Evolutionary conservation across 2,888 invertebrate species (phyloP), one percentile per base, ranked within the genome.

Genomic region (Heteromyza rotundicornis): DNA sequence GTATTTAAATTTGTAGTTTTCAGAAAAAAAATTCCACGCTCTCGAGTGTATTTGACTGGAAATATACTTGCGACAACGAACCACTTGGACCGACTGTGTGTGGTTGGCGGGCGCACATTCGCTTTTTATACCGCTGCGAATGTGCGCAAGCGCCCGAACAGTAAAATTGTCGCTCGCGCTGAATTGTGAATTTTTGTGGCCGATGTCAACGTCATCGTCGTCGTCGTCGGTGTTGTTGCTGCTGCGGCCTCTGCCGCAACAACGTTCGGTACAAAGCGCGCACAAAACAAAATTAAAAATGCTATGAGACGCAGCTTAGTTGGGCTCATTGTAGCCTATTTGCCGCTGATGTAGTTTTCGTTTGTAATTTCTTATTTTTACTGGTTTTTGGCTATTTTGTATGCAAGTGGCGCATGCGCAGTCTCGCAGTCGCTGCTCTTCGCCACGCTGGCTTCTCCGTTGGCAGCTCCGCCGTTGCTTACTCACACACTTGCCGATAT

Each of bases 61-160:
- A n/a, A 40, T n/a, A 57, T 58, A 47, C 62, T 57, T 65, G 63
- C 77, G 72, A 77, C 71, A 68, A 77, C 75, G 80, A 80, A 81
- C 78, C 79, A 77, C 80, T 79, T 77, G 79, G 75, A 81, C 79
- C 82, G 83, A 84, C 83, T 83, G 81, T 84, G 80, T 81, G 77
- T 80, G 81, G 80, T 78, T 82, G 75, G 80, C 77, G 79, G 77
- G 76, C 79, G 75, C 77, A 80, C 83, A 81, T 80, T 79, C 80
- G 82, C 83, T 84, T 83, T 84, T 84, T 84, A 84, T 84, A 84
- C 82, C 82, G 81, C 79, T 75, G 71, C 70, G 69, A 67, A 68
- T 68, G 66, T 70, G 79, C 79, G 79, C 79, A 79, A 68, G 79
- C 79, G 71, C 68, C 65, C 68, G 70, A 60, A 67, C 67, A 64